These are phyloP conservation scores for Anabas testudineus DNA, from an alignment of 2,797 vertebrate species.

Conservation along the genomic window DNA sequence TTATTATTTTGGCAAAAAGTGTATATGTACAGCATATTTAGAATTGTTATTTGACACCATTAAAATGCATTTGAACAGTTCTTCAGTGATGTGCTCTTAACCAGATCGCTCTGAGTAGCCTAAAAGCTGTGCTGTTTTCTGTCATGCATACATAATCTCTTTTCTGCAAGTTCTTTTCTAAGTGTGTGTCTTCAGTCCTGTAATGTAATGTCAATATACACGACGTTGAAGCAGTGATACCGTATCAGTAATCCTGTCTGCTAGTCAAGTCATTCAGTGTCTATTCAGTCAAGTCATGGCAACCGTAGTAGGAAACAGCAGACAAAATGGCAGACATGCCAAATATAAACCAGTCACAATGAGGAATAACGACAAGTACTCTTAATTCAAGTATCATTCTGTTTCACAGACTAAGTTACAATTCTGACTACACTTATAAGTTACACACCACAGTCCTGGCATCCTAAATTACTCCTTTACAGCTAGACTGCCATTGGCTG, in stretches of 20 bases:
- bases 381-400: conserved; percentile 75
- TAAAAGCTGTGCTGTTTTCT: conserved; percentile 83
- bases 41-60: conserved; percentile 82
- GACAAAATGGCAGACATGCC: conserved; percentile 69
- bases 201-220: conserved; percentile 47
- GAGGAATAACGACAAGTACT: conserved; percentile 63
- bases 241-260: conserved; percentile 31
- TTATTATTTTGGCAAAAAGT: conserved; percentile 87
- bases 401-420: conserved; percentile 72
- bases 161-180: conserved; percentile 25
- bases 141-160: conserved; percentile 78
- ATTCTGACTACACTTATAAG: conserved; percentile 67
- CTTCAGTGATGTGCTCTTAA: conserved; percentile 85
- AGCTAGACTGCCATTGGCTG: conserved; percentile 44
- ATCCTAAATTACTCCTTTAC: conserved; percentile 65
- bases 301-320: conserved; percentile 65
- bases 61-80: conserved; percentile 83
- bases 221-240: conserved; percentile 51
- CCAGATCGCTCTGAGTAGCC: conserved; percentile 73
- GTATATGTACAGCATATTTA: conserved; percentile 82
- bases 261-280: conserved; percentile 30
- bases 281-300: conserved; percentile 66
- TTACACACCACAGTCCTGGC: conserved; percentile 73
- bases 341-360: conserved; percentile 66
- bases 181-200: conserved; percentile 44